Evolutionary conservation across 92 coral and sea anemone genomes (phyloP).

Genomic region (Zoanthus sansibaricus): DNA sequence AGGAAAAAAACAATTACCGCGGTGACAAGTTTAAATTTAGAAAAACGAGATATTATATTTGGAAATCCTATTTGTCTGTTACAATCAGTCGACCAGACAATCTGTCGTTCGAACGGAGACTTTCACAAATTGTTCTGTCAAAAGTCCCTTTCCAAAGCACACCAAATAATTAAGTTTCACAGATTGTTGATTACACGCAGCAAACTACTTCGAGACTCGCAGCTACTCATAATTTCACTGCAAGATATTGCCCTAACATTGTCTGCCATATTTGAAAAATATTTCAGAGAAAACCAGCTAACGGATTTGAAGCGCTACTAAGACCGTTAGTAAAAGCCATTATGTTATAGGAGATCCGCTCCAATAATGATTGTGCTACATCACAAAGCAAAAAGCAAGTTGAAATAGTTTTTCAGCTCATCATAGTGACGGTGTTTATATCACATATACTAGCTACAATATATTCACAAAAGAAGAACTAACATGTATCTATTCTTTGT

Average conservation of each 20-base stretch:
- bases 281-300: not conserved
- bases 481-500: not conserved
- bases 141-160: conserved; percentile 18
- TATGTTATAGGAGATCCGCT: not conserved
- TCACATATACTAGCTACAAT: conserved; percentile 1
- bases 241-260: conserved; percentile 27
- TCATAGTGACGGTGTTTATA: conserved; percentile 21
- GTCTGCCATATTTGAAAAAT: not conserved
- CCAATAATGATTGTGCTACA: not conserved
- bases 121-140: conserved; percentile 26
- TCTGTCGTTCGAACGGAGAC: conserved; percentile 35
- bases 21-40: conserved; percentile 33
- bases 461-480: conserved; percentile 7
- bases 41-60: conserved; percentile 33
- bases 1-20: not conserved
- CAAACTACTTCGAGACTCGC: not conserved
- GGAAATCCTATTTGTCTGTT: conserved; percentile 8
- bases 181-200: conserved; percentile 16
- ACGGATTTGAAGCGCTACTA: not conserved
- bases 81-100: conserved; percentile 24
- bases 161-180: conserved; percentile 9
- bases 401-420: conserved; percentile 1
- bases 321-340: not conserved
- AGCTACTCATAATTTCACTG: not conserved
- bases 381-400: conserved; percentile 20